Conservation (phyloP, 2,797 vertebrate genomes). For the Scomberomorus guttatus region DNA sequence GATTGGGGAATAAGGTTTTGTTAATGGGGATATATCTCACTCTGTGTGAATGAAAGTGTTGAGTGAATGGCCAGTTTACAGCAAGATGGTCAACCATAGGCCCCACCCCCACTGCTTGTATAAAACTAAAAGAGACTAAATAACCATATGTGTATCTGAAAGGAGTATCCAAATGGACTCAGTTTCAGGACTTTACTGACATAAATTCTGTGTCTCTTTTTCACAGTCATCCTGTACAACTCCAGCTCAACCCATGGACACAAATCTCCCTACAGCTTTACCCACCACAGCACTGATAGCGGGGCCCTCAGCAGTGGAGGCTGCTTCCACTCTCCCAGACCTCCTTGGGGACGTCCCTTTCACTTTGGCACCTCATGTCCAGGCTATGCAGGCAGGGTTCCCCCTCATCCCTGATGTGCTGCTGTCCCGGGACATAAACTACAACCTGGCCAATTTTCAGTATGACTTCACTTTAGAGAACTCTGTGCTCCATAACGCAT, state of each 20-base stretch:
- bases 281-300: conserved; percentile 25
- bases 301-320: conserved; percentile 73
- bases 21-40: too few relatives aligned
- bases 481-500: conserved; percentile 91
- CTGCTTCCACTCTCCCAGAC: conserved; percentile 83
- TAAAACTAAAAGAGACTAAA: background rate
- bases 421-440: conserved; percentile 86
- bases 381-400: conserved; percentile 87
- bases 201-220: conserved; percentile 2
- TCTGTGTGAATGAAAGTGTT: too few relatives aligned
- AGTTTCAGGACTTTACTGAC: background rate
- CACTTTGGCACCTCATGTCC: conserved; percentile 93
- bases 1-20: too few relatives aligned
- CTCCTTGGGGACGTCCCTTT: conserved; percentile 94
- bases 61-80: too few relatives aligned
- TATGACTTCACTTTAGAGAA: conserved; percentile 98
- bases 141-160: background rate
- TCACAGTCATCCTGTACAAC: conserved; percentile 49
- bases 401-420: conserved; percentile 86
- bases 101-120: background rate
- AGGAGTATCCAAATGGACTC: too few relatives aligned
- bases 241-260: conserved; percentile 14
- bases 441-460: conserved; percentile 91
- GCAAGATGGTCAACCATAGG: background rate
- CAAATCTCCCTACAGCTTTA: conserved; percentile 37